phyloP scores from a whole-genome alignment of 2,797 vertebrate genomes.

The Pelochelys cantorii region DNA sequence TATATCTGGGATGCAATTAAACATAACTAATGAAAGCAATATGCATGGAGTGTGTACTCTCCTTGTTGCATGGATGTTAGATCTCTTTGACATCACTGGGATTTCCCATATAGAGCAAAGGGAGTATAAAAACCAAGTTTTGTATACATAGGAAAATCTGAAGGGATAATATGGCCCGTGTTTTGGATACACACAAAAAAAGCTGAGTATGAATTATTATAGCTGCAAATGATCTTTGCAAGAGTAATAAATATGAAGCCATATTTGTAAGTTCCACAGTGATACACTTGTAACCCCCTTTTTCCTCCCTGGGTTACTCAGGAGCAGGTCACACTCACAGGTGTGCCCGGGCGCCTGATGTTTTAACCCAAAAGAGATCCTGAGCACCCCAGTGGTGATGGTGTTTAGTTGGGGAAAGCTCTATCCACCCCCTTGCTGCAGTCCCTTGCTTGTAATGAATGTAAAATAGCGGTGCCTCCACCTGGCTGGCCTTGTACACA shows the following conservation, averaged over 20 bases:
- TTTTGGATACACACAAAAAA: constrained; percentile 30
- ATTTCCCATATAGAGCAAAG: constrained; percentile 33
- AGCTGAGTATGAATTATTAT: constrained; percentile 60
- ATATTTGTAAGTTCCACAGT: constrained; percentile 66
- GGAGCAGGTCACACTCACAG: no score
- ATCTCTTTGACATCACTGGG: not conserved
- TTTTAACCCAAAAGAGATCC: no score
- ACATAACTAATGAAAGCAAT: not conserved
- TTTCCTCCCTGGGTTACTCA: no score
- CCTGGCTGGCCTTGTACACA: no score
- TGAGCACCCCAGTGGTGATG: no score
- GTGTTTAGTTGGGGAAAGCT: no score
- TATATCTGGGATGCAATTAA: constrained; percentile 9
- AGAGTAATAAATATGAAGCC: constrained; percentile 64
- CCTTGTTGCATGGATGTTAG: not conserved
- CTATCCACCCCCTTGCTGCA: no score
- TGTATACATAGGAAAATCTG: not conserved
- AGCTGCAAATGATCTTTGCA: constrained; percentile 53
- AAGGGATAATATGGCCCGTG: constrained; percentile 49
- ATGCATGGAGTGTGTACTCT: not conserved
- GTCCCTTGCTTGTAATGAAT: no score
- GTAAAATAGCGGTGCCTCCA: no score
- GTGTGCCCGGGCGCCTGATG: no score
- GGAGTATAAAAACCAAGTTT: constrained; percentile 19
- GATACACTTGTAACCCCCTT: no score